Evolutionary conservation across 2,888 invertebrate genomes (phyloP).

Genomic region (Mystacides longicornis): DNA sequence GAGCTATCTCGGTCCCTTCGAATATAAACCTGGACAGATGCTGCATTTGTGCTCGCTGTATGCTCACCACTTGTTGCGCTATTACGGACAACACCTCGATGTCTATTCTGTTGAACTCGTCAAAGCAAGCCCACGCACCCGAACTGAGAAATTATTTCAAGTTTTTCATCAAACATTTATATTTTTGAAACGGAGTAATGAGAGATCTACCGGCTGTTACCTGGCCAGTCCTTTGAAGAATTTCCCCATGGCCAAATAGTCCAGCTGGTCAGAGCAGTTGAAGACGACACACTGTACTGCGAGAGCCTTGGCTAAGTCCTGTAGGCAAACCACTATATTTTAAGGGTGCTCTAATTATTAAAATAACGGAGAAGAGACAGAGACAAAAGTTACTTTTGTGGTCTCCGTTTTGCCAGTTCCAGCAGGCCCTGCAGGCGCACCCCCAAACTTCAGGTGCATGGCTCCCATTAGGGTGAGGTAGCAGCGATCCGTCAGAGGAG

Average conservation of each 20-base stretch:
- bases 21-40: constrained; percentile 60
- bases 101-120: constrained; percentile 81
- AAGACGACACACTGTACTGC: constrained; percentile 88
- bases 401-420: constrained; percentile 89
- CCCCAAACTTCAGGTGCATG: constrained; percentile 74
- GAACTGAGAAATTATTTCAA: constrained; percentile 46
- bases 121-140: constrained; percentile 85
- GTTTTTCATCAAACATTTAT: background rate
- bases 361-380: background rate
- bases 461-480: constrained; percentile 79
- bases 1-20: constrained; percentile 65
- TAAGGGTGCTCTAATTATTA: too few relatives aligned
- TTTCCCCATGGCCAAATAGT: constrained; percentile 82
- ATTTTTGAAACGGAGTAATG: background rate
- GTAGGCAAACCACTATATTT: constrained; percentile 33
- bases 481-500: constrained; percentile 70
- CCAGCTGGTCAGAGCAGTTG: constrained; percentile 80
- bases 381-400: constrained; percentile 65
- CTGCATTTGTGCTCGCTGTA: constrained; percentile 66
- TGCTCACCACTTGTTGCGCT: constrained; percentile 77
- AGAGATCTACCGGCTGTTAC: background rate
- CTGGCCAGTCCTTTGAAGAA: constrained; percentile 73
- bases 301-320: constrained; percentile 86
- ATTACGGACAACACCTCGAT: constrained; percentile 80
- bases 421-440: constrained; percentile 76